Evolutionary conservation across 2,797 vertebrate species (phyloP), one percentile per base, ranked within the genome.

Genomic region (Lateolabrax maculatus): DNA sequence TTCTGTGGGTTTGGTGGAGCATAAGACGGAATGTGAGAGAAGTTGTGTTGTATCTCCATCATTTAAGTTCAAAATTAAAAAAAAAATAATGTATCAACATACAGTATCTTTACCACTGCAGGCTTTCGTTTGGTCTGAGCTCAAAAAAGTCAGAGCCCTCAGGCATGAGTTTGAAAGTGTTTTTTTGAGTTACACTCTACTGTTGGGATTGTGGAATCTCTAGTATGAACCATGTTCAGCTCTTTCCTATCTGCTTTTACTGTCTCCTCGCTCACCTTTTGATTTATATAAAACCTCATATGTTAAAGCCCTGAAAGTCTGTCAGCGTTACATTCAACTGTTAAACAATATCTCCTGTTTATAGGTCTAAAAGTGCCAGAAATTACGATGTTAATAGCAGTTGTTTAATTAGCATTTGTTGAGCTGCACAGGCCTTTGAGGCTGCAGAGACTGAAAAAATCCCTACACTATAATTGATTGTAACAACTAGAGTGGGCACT

Each of bases 401-500:
- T 37, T 55, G 34, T 64, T 49, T 76, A 18, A 71, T 34, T 23
- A 1, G 37, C 1, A 25, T 67, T 39, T 34, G 29, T 41, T 34
- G 52, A 25, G n/a, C 53, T 34, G 36, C 19, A 44, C 7, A 16
- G 15, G 36, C 12, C 41, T 62, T n/a, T 41, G 23, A 74, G 16
- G 75, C 69, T 37, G 39, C n/a, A 65, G 49, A 48, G 48, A 71
- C 39, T 58, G 44, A 62, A 46, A 48, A 71, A 52, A 71, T 31
- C 25, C 5, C 8, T 9, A n/a, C 34, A 66, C 25, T 60, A 6
- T 1, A 73, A 87, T 79, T 7, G 16, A 44, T 37, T 81, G 71
- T 78, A 79, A 75, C 69, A 87, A 85, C 21, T 75, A 21, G 37
- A 84, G 79, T 37, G 76, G 68, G 29, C 69, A 65, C 80, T 81